phyloP scores from a whole-genome alignment of 2,888 invertebrate species.

The Crepidodera aurea region DNA sequence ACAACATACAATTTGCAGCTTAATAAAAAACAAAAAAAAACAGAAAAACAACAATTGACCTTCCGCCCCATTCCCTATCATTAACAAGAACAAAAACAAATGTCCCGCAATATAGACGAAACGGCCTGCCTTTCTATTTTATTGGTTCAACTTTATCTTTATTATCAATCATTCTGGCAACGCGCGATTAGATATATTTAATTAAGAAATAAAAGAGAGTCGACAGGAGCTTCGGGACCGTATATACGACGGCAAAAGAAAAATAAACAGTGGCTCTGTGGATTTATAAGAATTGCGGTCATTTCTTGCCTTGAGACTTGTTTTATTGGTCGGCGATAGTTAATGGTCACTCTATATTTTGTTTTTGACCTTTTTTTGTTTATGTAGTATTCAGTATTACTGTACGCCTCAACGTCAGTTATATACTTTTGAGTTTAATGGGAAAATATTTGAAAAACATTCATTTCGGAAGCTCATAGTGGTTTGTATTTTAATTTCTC shows the following conservation, averaged over 20 bases:
- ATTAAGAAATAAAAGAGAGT: slow-evolving; percentile 52
- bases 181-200: slow-evolving; percentile 47
- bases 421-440: too few species aligned
- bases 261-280: slow-evolving; percentile 50
- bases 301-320: slow-evolving; percentile 38
- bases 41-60: slow-evolving; percentile 5
- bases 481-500: too few species aligned
- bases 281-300: slow-evolving; percentile 46
- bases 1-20: neutral
- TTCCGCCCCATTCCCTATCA: neutral
- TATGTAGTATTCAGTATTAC: too few species aligned
- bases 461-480: too few species aligned
- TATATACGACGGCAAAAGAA: slow-evolving; percentile 44
- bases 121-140: slow-evolving; percentile 25
- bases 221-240: slow-evolving; percentile 46
- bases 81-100: slow-evolving; percentile 28
- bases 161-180: slow-evolving; percentile 44
- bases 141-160: slow-evolving; percentile 44
- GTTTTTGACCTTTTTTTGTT: neutral
- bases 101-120: slow-evolving; percentile 6
- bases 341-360: slow-evolving; percentile 32
- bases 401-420: too few species aligned
- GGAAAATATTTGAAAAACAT: too few species aligned
- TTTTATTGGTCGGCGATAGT: slow-evolving; percentile 41
- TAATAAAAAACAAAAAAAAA: slow-evolving; percentile 5